A percentile compares a stretch with the other conserved stretches of the same genome.
These are phyloP conservation scores for Cerceris ruficornis DNA, from an alignment of 2,888 invertebrate species.

Conservation along the genomic window DNA sequence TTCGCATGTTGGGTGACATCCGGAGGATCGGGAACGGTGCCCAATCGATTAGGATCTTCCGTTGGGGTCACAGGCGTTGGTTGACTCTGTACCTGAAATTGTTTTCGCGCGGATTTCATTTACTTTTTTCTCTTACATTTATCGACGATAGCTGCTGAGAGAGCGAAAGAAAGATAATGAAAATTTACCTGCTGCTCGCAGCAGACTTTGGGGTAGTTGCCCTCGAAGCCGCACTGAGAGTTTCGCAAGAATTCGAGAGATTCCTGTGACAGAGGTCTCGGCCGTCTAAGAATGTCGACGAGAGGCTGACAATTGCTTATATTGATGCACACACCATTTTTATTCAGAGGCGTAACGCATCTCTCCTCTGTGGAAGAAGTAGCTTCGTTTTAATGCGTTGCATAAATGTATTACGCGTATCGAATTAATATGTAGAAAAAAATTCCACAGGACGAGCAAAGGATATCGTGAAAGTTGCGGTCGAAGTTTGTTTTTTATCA, in stretches of 20 bases:
- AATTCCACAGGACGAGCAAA: too few species aligned
- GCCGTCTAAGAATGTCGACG: conserved; percentile 70
- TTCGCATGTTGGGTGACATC: conserved; percentile 81
- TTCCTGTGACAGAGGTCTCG: conserved; percentile 66
- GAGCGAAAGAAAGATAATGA: neutral
- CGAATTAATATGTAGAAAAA: too few species aligned
- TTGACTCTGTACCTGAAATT: neutral
- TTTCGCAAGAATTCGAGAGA: conserved; percentile 73
- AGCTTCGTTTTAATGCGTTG: neutral
- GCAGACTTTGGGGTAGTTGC: conserved; percentile 80
- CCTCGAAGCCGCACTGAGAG: conserved; percentile 82
- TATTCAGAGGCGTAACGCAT: conserved; percentile 75
- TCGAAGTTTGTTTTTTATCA: too few species aligned
- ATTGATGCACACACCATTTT: conserved; percentile 77
- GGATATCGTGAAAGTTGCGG: too few species aligned
- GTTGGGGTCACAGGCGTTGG: neutral
- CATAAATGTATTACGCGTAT: neutral
- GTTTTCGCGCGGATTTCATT: neutral
- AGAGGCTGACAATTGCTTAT: conserved; percentile 78
- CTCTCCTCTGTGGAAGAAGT: conserved; percentile 33
- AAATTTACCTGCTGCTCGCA: conserved; percentile 68
- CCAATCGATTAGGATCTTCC: neutral
- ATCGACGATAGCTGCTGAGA: too few species aligned
- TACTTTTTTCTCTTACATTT: neutral
- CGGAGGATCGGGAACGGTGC: conserved; percentile 64